Base-by-base conservation (phyloP, 1,140 invertebrate species). In the Sarcophaga bullata region DNA sequence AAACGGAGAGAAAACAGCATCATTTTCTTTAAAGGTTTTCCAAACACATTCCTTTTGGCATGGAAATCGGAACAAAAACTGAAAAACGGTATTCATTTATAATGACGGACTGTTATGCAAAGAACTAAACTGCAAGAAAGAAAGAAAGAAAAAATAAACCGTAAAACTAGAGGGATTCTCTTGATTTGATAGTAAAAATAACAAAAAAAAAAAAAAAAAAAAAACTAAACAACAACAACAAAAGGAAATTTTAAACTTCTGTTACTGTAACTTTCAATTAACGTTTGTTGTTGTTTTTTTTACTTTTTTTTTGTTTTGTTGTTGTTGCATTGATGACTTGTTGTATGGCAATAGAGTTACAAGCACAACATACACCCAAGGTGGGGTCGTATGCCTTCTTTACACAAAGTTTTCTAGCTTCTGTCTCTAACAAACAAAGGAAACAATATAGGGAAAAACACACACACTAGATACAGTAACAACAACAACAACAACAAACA, bases 181-280 rank as follows among this genome's bases (percentile, higher is more conserved):
- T 37, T 37, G 25, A 37, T 37, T 37, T 37, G 25, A 37, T 1
- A 37, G 25, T 4, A 37, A 37, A 37, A 37, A 37, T n/a, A 68
- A 73, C 47, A 15, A 4, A 73, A 13, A 47, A 73, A 37, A 73
- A 73, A 37, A 46, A 46, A 10, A 73, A 37, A 37, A 73, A 58
- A 2, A 37, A 46, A 46, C 13, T 6, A 8, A 73, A 73, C 8
- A 76, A n/a, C 13, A 76, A n/a, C 13, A 47, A 49, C 15, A n/a
- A 76, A 49, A 48, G 46, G 47, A 76, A 15, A 49, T n/a, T 47
- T 47, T 76, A 76, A 15, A 47, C 73, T 76, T 48, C 73, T 76
- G 73, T 76, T 76, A 76, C 73, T 76, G 73, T 76, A 76, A 76
- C 73, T 76, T 76, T 76, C 73, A 76, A 76, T 76, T 76, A 76